Percentiles rank a stretch among this genome's conserved stretches.
Conservation (phyloP, 2,888 invertebrate species). For the Drosophila pseudotalamancana region DNA sequence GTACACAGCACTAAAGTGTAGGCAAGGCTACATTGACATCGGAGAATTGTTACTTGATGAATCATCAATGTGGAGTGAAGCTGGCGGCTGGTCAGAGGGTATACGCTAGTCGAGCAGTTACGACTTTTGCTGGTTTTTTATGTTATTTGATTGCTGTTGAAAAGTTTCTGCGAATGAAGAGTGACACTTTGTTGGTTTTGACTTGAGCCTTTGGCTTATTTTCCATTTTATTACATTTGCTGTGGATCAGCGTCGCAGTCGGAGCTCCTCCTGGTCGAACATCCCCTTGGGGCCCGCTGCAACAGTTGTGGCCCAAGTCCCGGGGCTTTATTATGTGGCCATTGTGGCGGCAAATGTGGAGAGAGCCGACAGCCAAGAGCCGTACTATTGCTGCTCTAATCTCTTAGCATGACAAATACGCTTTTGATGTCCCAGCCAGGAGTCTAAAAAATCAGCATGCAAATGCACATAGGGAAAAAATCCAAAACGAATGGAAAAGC, state of each 20-base stretch:
- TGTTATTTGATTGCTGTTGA: conserved; percentile 69
- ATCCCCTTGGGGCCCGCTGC: conserved; percentile 51
- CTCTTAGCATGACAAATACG: conserved; percentile 76
- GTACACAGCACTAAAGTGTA: background rate
- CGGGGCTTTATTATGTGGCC: conserved; percentile 67
- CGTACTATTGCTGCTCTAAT: conserved; percentile 34
- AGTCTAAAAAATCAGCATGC: conserved; percentile 67
- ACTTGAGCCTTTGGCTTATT: conserved; percentile 67
- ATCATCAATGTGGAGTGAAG: too few species aligned
- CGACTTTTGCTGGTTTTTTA: background rate
- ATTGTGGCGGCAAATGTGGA: conserved; percentile 54
- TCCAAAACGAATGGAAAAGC: conserved; percentile 46
- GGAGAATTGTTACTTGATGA: too few species aligned
- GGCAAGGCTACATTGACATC: background rate
- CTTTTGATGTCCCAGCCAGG: conserved; percentile 75
- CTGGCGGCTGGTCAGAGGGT: too few species aligned
- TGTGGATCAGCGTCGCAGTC: conserved; percentile 20
- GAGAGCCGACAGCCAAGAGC: conserved; percentile 11
- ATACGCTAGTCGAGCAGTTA: background rate
- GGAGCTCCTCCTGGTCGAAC: conserved; percentile 44
- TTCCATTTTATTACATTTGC: conserved; percentile 73
- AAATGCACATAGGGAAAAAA: conserved; percentile 61
- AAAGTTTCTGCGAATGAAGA: conserved; percentile 73
- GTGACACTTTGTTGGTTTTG: conserved; percentile 66
- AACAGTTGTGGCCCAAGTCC: conserved; percentile 50